Evolutionary conservation across 2,113 vertebrate species (phyloP), one percentile per base, ranked within the genome.

Genomic region (Macroglossus sobrinus): DNA sequence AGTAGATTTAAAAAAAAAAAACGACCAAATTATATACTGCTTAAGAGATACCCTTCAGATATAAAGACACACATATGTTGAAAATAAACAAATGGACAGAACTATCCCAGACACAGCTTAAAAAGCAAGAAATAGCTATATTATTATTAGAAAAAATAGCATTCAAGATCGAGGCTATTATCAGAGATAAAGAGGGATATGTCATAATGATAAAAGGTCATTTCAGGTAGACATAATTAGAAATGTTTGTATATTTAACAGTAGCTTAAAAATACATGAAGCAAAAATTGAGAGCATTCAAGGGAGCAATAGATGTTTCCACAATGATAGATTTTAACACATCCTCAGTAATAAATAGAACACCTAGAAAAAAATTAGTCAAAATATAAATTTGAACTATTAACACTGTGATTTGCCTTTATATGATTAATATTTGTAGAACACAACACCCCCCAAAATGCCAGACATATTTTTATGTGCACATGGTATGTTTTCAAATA

Each of bases 31-130:
- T 90, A 14, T 35, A 19, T 21, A 57, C 16, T 91, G 14, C 35
- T 45, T 95, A n/a, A 61, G 22, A 76, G 9, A 24, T 80, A 63
- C 6, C 53, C 7, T 68, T 50, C n/a, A 69, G 40, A 10, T 78
- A 19, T 47, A 72, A 84, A 74, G 38, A 75, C 33, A 87, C 6
- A 64, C 40, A 30, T 63, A 69, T 55, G 15, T 84, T 84, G n/a
- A 92, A 88, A 76, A 38, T 72, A 76, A 92, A 91, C 86, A 24
- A 87, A 63, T 50, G 57, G 53, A 92, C 18, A 88, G 64, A 94
- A 53, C 4, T 63, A 76, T 53, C 33, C 78, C 45, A 75, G 24
- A 59, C 26, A 38, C 38, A 74, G 53, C 72, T 84, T 84, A 28
- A 89, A 84, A 72, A 80, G 11, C 24, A 96, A 72, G 43, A 22